Percentiles rank a stretch among this genome's conserved stretches.
phyloP scores from a whole-genome alignment of 2,113 vertebrate genomes.

The Glareola pratincola region DNA sequence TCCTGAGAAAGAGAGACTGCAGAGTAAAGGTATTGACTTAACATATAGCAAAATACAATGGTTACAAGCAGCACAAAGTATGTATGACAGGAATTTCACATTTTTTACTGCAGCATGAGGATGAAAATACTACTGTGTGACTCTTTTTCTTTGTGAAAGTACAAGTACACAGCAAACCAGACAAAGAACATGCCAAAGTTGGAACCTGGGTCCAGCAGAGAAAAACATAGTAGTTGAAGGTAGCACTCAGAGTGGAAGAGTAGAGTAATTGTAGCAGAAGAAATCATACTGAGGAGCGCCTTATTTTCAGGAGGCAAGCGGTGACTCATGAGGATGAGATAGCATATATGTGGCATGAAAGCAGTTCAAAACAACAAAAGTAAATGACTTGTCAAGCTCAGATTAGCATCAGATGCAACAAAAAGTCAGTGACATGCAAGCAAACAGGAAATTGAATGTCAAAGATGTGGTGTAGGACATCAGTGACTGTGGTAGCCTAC shows the following conservation, averaged over 20 bases:
- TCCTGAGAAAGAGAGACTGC: background rate
- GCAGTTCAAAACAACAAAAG: conserved; percentile 1
- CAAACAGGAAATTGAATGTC: background rate
- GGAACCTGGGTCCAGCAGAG: background rate
- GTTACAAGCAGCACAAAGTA: background rate
- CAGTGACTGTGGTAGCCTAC: background rate
- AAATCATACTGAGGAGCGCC: background rate
- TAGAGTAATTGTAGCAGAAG: background rate
- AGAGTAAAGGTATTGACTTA: background rate
- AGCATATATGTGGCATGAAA: conserved; percentile 27
- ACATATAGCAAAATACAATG: background rate
- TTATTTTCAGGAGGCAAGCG: background rate
- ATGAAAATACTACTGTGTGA: background rate
- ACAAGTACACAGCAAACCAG: background rate
- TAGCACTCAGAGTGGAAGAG: background rate
- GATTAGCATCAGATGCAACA: background rate
- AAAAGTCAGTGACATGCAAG: background rate
- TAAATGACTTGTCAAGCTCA: background rate
- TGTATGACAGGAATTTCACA: background rate
- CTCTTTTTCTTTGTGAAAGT: background rate
- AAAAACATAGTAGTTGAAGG: background rate
- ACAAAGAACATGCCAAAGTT: background rate
- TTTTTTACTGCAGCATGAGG: background rate
- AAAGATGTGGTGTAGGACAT: background rate
- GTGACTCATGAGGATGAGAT: background rate